phyloP scores from a whole-genome alignment of 1,140 invertebrate genomes.

The Drosophila prosaltans region DNA sequence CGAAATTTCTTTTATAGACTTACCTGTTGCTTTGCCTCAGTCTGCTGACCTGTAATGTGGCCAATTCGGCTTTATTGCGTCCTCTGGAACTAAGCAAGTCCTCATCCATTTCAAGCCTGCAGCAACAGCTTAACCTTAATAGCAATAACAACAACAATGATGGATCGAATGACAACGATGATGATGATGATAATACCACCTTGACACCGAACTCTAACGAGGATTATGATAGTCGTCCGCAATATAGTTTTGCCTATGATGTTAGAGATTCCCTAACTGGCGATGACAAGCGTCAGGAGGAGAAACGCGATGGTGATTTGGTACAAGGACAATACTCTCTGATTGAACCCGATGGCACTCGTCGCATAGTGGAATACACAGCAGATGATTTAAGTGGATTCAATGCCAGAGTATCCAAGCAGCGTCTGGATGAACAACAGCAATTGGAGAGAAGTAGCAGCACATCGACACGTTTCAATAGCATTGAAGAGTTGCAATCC shows the following conservation, averaged over 20 bases:
- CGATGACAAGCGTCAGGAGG: constrained; percentile 84
- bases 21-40: constrained; percentile 72
- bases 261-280: constrained; percentile 84
- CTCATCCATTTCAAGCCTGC: constrained; percentile 34
- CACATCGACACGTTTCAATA: constrained; percentile 65
- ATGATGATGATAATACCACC: constrained; percentile 65
- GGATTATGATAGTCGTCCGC: constrained; percentile 85
- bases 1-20: constrained; percentile 43
- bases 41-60: constrained; percentile 69
- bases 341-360: constrained; percentile 85
- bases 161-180: constrained; percentile 31
- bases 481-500: constrained; percentile 71
- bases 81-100: constrained; percentile 62
- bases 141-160: constrained; percentile 55
- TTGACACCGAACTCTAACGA: constrained; percentile 63
- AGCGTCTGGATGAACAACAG: constrained; percentile 78
- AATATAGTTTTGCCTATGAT: constrained; percentile 84
- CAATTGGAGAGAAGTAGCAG: constrained; percentile 21
- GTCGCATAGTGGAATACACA: constrained; percentile 85
- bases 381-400: constrained; percentile 85
- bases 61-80: constrained; percentile 63
- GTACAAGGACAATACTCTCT: constrained; percentile 85
- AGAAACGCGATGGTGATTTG: constrained; percentile 84
- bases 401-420: constrained; percentile 85
- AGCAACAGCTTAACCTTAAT: constrained; percentile 40